Evolutionary conservation across 2,888 invertebrate species (phyloP).

Genomic region (Eucera pruinosa): DNA sequence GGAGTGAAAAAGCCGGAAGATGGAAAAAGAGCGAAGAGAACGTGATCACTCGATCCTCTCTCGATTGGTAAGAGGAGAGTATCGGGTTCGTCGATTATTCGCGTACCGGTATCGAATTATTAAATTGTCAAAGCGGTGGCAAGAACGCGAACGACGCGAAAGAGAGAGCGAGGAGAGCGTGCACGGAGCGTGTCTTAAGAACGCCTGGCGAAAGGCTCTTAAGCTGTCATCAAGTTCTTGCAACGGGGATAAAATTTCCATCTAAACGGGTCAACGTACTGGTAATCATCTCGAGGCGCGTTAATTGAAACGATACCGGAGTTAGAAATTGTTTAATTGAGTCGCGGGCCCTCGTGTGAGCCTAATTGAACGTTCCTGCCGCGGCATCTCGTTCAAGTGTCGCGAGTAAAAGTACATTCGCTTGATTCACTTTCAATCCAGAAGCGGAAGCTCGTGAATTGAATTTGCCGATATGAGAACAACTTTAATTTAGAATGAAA

Average conservation of each 20-base stretch:
- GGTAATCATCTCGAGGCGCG: conserved; percentile 50
- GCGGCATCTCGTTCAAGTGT: not conserved
- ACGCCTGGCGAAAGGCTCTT: conserved; percentile 81
- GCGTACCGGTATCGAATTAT: conserved; percentile 77
- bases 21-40: conserved; percentile 16
- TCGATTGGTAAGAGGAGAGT: conserved; percentile 55
- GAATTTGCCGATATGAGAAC: too few relatives aligned
- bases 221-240: conserved; percentile 83
- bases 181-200: conserved; percentile 71
- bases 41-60: conserved; percentile 41
- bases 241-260: conserved; percentile 78
- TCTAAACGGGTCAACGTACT: conserved; percentile 68
- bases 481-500: too few relatives aligned
- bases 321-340: conserved; percentile 44
- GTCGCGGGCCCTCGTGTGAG: not conserved
- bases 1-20: not conserved
- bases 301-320: conserved; percentile 61
- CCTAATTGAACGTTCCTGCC: conserved; percentile 4
- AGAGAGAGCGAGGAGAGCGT: not conserved
- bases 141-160: conserved; percentile 44
- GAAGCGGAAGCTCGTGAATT: too few relatives aligned
- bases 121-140: conserved; percentile 77
- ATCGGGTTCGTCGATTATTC: conserved; percentile 78
- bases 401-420: not conserved
- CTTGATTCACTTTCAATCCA: not conserved